phyloP scores from a whole-genome alignment of 2,797 vertebrate genomes.

The Phrynocephalus guinanensis region DNA sequence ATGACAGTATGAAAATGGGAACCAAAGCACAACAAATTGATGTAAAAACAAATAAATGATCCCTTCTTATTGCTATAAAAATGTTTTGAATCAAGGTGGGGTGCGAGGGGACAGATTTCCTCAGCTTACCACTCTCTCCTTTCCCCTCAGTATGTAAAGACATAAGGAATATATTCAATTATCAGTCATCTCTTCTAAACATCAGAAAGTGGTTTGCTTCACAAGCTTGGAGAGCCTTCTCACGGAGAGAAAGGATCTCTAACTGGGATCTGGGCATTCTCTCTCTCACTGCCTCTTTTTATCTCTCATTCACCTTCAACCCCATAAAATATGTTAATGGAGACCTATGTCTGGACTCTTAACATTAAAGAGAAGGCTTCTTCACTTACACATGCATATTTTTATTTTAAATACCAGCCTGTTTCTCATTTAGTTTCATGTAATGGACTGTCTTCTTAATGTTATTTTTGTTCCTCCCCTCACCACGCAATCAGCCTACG shows the following conservation, averaged over 20 bases:
- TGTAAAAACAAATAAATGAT: background rate
- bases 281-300: constrained; percentile 23
- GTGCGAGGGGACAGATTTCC: background rate
- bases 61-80: background rate
- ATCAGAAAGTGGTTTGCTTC: constrained; percentile 35
- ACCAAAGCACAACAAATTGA: background rate
- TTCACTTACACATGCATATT: constrained; percentile 48
- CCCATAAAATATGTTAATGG: constrained; percentile 53
- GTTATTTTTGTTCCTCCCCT: constrained; percentile 45
- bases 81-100: background rate
- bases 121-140: background rate
- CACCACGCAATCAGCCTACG: constrained; percentile 45
- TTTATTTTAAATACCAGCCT: constrained; percentile 49
- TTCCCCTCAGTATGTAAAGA: constrained; percentile 9
- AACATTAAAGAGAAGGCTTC: constrained; percentile 50
- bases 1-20: background rate
- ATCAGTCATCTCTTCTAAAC: constrained; percentile 23
- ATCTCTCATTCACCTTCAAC: constrained; percentile 45
- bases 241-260: constrained; percentile 42
- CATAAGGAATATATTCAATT: constrained; percentile 19
- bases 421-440: constrained; percentile 55
- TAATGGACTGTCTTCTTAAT: constrained; percentile 52
- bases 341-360: constrained; percentile 33
- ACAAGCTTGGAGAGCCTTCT: constrained; percentile 4
- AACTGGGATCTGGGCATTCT: constrained; percentile 48